These are phyloP conservation scores for Acrocera orbiculus DNA, from an alignment of 2,888 invertebrate species.

Conservation along the genomic window DNA sequence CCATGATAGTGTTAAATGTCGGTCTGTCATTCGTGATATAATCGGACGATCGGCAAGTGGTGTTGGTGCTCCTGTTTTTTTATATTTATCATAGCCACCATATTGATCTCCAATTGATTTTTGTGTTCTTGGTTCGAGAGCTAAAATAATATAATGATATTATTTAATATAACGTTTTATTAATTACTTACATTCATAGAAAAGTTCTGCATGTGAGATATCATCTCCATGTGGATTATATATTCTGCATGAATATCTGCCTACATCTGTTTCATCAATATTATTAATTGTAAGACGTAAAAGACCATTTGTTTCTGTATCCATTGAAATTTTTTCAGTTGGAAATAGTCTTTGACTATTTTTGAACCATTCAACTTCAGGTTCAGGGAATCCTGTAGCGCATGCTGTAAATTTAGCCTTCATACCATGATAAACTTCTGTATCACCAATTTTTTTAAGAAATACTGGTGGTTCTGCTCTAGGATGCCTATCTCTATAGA, in stretches of 20 bases:
- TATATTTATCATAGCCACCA: slow-evolving; percentile 65
- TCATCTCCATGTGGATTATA: slow-evolving; percentile 74
- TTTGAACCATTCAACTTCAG: slow-evolving; percentile 73
- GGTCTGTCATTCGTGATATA: slow-evolving; percentile 81
- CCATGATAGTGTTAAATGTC: slow-evolving; percentile 81
- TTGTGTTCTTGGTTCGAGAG: slow-evolving; percentile 47
- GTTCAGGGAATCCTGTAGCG: slow-evolving; percentile 70
- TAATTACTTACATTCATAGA: slow-evolving; percentile 49
- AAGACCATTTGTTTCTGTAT: slow-evolving; percentile 52
- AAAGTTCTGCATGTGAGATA: slow-evolving; percentile 57
- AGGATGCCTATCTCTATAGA: slow-evolving; percentile 46
- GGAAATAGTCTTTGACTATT: slow-evolving; percentile 64
- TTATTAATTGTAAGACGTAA: slow-evolving; percentile 64
- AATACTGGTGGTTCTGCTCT: slow-evolving; percentile 72
- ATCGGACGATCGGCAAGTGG: slow-evolving; percentile 81
- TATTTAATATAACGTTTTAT: neutral
- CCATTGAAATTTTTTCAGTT: slow-evolving; percentile 64
- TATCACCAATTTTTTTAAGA: slow-evolving; percentile 76
- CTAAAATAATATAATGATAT: slow-evolving; percentile 23
- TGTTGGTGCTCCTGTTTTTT: slow-evolving; percentile 66
- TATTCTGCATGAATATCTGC: slow-evolving; percentile 66
- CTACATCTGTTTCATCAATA: slow-evolving; percentile 64
- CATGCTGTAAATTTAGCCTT: slow-evolving; percentile 88
- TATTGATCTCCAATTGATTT: slow-evolving; percentile 61
- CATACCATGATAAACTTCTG: slow-evolving; percentile 73